Evolutionary conservation across 2,888 invertebrate genomes (phyloP).

Genomic region (Lymantria dispar): DNA sequence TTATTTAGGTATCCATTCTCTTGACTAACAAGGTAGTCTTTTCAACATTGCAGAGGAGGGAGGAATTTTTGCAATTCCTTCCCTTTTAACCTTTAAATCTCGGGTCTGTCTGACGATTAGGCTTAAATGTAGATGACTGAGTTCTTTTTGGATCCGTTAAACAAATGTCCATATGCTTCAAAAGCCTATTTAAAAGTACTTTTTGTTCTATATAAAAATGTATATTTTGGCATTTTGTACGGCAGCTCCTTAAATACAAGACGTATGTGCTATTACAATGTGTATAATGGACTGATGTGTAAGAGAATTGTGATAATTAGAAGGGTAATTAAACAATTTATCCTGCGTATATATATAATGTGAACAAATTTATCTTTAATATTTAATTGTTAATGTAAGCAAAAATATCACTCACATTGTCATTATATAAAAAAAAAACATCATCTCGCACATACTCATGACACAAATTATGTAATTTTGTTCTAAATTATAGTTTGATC

Average conservation of each 20-base stretch:
- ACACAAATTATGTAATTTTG: neutral
- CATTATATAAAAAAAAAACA: neutral
- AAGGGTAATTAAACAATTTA: slow-evolving; percentile 40
- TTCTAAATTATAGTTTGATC: neutral
- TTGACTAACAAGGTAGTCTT: too few species aligned
- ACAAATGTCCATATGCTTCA: too few species aligned
- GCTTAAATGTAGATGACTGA: too few species aligned
- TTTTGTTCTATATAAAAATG: slow-evolving; percentile 9
- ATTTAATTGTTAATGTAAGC: slow-evolving; percentile 9
- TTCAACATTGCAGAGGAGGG: too few species aligned
- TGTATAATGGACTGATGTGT: slow-evolving; percentile 65
- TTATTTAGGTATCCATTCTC: too few species aligned
- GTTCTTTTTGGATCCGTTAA: too few species aligned
- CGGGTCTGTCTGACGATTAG: too few species aligned
- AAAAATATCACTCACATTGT: neutral
- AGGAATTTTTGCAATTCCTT: too few species aligned
- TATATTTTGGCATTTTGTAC: slow-evolving; percentile 1
- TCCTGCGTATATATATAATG: slow-evolving; percentile 32
- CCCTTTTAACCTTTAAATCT: too few species aligned
- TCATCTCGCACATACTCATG: neutral
- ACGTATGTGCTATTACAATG: slow-evolving; percentile 41
- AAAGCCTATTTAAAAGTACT: too few species aligned
- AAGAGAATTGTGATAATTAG: slow-evolving; percentile 72
- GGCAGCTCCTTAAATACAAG: neutral
- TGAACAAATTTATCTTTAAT: slow-evolving; percentile 24